A percentile compares a stretch with the other conserved stretches of the same genome.
phyloP scores from a whole-genome alignment of 2,113 vertebrate genomes.

The Acanthochromis polyacanthus region DNA sequence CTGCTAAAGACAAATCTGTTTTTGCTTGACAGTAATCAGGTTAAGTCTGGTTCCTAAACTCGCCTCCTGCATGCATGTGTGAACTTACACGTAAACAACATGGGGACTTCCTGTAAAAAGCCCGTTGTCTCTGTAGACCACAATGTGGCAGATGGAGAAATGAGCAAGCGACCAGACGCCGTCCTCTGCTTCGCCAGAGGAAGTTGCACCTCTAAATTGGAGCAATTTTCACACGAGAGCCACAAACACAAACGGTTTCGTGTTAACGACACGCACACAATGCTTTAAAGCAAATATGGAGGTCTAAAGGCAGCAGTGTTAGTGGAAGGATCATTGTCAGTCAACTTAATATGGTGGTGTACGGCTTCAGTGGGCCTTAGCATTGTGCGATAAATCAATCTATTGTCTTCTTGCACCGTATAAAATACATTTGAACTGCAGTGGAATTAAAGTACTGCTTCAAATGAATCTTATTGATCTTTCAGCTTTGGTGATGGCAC shows the following conservation, averaged over 20 bases:
- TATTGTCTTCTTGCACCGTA: too few species aligned
- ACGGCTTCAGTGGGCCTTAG: neutral
- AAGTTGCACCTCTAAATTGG: constrained; percentile 26
- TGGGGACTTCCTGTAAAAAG: constrained; percentile 39
- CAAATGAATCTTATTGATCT: too few species aligned
- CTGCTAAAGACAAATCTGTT: neutral
- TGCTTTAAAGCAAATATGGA: neutral
- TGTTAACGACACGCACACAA: neutral
- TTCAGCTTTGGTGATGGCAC: too few species aligned
- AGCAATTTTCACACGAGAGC: constrained; percentile 39
- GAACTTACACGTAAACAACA: constrained; percentile 10
- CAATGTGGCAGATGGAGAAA: constrained; percentile 48
- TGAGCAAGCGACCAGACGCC: constrained; percentile 19
- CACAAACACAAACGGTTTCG: constrained; percentile 20
- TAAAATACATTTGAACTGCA: too few species aligned
- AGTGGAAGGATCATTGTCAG: too few species aligned
- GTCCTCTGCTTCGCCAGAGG: constrained; percentile 18
- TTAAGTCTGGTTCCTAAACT: constrained; percentile 24
- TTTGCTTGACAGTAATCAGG: constrained; percentile 5
- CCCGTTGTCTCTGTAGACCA: neutral
- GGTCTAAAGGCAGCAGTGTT: neutral
- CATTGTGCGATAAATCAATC: too few species aligned
- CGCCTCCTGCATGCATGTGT: neutral
- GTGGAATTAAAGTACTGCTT: too few species aligned
- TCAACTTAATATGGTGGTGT: neutral